Evolutionary conservation across 2,113 vertebrate genomes (phyloP).

Genomic region (Heptranchias perlo): DNA sequence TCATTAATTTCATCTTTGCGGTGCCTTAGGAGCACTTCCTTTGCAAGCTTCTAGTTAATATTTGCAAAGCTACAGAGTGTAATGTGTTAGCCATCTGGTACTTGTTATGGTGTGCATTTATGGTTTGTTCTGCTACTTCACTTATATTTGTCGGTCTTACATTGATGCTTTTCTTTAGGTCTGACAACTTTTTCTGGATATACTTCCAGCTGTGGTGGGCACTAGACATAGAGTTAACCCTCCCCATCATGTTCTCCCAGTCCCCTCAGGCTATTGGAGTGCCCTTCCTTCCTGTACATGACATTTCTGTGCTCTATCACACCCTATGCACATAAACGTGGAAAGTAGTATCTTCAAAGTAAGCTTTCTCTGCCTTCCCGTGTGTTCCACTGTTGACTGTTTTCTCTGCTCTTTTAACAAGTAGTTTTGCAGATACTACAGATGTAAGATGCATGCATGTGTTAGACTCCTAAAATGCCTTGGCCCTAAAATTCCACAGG

Average conservation of each 20-base stretch:
- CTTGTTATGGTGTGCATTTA: not conserved
- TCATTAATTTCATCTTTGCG: not conserved
- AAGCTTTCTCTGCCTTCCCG: not conserved
- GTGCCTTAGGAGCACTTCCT: not conserved
- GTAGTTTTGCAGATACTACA: not conserved
- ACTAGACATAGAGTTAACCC: not conserved
- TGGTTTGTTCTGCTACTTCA: not conserved
- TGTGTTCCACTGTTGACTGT: not conserved
- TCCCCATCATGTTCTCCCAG: not conserved
- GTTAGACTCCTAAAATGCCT: not conserved
- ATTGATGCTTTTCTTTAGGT: not conserved
- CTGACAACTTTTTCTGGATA: not conserved
- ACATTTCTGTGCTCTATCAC: not conserved
- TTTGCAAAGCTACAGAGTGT: not conserved
- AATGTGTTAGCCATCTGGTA: not conserved
- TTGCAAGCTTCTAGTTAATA: conserved; percentile 12
- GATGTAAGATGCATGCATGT: not conserved
- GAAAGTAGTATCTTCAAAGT: not conserved
- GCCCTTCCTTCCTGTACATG: conserved; percentile 4
- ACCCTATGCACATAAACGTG: not conserved
- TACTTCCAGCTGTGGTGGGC: not conserved
- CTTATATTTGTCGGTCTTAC: not conserved
- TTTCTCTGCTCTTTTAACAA: not conserved
- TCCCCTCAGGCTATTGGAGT: not conserved
- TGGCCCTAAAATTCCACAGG: not conserved